These are phyloP conservation scores for Podarcis siculus DNA, from an alignment of 2,797 vertebrate species.

Conservation along the genomic window DNA sequence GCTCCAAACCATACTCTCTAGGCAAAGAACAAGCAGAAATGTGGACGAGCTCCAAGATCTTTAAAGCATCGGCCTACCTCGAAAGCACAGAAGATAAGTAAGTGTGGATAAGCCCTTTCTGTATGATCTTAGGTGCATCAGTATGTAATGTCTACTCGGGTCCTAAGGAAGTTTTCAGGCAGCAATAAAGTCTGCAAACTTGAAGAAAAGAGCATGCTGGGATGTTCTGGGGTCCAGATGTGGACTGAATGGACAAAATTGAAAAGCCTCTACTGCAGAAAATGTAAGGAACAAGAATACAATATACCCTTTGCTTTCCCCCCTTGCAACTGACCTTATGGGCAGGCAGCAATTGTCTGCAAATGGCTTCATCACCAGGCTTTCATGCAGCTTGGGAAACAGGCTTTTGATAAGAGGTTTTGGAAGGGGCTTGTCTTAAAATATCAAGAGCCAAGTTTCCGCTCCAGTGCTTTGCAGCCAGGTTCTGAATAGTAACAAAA, in stretches of 20 bases:
- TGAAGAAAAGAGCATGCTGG: background rate
- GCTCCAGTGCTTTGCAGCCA: slow-evolving; percentile 64
- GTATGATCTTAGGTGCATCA: background rate
- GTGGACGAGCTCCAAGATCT: no score
- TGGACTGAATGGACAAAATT: slow-evolving; percentile 4
- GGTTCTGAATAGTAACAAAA: slow-evolving; percentile 70
- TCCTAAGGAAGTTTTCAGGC: background rate
- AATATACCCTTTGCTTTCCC: slow-evolving; percentile 24
- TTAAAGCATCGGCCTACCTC: no score
- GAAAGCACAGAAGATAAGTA: background rate
- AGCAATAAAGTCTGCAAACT: background rate
- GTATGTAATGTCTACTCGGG: background rate
- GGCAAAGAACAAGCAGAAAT: no score
- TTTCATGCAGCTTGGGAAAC: slow-evolving; percentile 49
- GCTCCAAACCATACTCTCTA: no score
- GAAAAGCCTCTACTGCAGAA: slow-evolving; percentile 7
- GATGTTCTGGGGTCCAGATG: background rate
- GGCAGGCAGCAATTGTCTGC: slow-evolving; percentile 55
- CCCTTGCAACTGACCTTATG: slow-evolving; percentile 33
- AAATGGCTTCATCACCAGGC: slow-evolving; percentile 49
- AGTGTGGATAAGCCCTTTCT: background rate
- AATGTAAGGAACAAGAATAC: slow-evolving; percentile 19
- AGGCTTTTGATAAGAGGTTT: slow-evolving; percentile 64
- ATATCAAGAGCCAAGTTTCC: slow-evolving; percentile 67
- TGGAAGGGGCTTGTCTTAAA: slow-evolving; percentile 65